Evolutionary conservation across 2,888 invertebrate species (phyloP).

Genomic region (Caenorhabditis plicata): DNA sequence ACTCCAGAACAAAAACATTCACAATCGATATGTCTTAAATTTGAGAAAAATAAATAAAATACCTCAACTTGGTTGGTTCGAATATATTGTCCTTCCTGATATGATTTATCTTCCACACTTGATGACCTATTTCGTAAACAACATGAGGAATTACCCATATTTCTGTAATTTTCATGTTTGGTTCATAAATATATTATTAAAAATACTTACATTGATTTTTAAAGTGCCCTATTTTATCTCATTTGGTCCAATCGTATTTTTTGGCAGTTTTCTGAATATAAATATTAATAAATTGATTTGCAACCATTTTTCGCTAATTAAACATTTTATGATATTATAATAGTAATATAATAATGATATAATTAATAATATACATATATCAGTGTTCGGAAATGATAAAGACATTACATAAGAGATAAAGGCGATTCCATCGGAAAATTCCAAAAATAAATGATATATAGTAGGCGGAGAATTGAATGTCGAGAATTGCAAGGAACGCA

Average conservation of each 20-base stretch:
- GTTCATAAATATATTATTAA: neutral
- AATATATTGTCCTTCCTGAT: constrained; percentile 38
- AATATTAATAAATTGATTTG: neutral
- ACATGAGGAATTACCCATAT: constrained; percentile 52
- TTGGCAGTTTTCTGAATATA: neutral
- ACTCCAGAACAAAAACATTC: too few relatives aligned
- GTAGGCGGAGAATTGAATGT: too few relatives aligned
- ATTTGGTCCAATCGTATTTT: neutral
- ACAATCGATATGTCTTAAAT: too few relatives aligned
- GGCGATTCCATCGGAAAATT: too few relatives aligned
- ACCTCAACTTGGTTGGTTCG: constrained; percentile 42
- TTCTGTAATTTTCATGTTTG: constrained; percentile 1
- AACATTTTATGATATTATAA: too few relatives aligned
- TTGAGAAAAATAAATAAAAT: neutral
- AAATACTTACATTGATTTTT: neutral
- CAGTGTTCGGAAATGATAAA: too few relatives aligned
- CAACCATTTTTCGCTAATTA: neutral
- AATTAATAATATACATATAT: too few relatives aligned
- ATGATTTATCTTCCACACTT: constrained; percentile 37
- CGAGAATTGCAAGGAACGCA: too few relatives aligned
- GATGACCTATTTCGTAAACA: constrained; percentile 45
- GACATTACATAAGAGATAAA: too few relatives aligned
- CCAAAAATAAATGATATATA: too few relatives aligned
- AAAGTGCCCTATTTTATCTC: neutral
- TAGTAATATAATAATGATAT: too few relatives aligned